Base-by-base conservation (phyloP, 2,888 invertebrate species). In the Antitype chi region DNA sequence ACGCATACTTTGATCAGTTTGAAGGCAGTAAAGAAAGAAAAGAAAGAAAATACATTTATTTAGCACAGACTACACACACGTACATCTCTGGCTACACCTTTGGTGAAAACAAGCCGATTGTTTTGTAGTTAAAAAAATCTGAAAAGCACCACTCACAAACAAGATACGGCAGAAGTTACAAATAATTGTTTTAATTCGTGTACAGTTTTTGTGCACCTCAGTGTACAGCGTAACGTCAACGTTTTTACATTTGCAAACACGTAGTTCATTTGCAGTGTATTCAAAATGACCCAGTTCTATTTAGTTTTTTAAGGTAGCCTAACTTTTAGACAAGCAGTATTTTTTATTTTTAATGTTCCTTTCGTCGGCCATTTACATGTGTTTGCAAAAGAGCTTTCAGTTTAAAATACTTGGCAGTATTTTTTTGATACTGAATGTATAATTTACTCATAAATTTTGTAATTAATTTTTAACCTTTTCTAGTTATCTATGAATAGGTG, bases 181-280 rank as follows among this genome's bases (percentile, higher is more conserved):
- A 72, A 74, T 84, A 85, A 86, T 84, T 85, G 79, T 84, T 86
- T 78, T 81, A 84, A 81, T 84, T 80, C 75, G 71, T 72, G 57
- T 52, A 74, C 71, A 70, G 62, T 84, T 85, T 87, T 82, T 82
- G 70, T 87, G 74, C 78, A 80, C 77, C 60, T 72, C 80, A 86
- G 72, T 82, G 82, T 69, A 78, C 73, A 28, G 25, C 67, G 72
- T 74, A 77, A 69, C 74, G 79, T 85, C 76, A 60, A 68, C 82
- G 67, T 84, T 86, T 88, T 84, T 84, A 85, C 86, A 82, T 90
- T 85, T 49, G 80, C 82, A 84, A 91, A 90, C 87, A 88, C 86
- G 86, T 84, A 89, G 89, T 92, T 92, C 91, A 89, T 91, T 92
- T 92, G 87, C 88, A 87, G 80, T 85, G 90, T 88, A 92, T 92